These are phyloP conservation scores for Perithous albicinctus DNA, from an alignment of 2,888 invertebrate genomes.

Conservation along the genomic window DNA sequence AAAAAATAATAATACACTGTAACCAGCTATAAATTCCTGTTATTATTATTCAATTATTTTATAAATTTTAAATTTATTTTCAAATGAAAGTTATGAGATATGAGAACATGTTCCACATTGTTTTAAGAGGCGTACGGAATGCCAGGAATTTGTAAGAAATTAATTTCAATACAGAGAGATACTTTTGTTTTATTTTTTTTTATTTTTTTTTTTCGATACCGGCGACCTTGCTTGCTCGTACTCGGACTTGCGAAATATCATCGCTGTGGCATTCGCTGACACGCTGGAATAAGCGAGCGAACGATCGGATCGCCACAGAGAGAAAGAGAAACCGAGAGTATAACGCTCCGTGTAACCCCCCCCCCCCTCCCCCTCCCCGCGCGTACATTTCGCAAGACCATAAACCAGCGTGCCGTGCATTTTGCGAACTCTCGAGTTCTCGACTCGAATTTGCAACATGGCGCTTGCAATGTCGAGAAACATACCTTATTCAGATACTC, in stretches of 20 bases:
- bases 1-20: no score
- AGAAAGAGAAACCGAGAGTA: constrained; percentile 48
- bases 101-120: not conserved
- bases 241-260: constrained; percentile 61
- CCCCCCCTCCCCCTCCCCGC: constrained; percentile 20
- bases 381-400: constrained; percentile 69
- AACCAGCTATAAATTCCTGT: no score
- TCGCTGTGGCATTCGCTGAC: constrained; percentile 69
- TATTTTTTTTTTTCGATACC: constrained; percentile 36
- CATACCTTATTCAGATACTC: not conserved
- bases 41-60: no score
- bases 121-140: not conserved
- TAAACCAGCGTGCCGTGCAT: constrained; percentile 71
- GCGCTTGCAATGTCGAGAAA: constrained; percentile 50
- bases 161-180: not conserved
- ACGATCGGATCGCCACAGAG: constrained; percentile 42
- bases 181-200: constrained; percentile 2
- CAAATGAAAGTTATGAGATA: not conserved
- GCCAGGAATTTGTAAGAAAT: constrained; percentile 3
- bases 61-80: no score
- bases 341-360: constrained; percentile 11
- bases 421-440: constrained; percentile 69
- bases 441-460: constrained; percentile 74
- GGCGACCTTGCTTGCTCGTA: constrained; percentile 61
- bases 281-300: constrained; percentile 58